Percentiles rank a stretch among this genome's conserved stretches.
phyloP scores from a whole-genome alignment of 2,888 invertebrate genomes.

The Uloborus plumipes region DNA sequence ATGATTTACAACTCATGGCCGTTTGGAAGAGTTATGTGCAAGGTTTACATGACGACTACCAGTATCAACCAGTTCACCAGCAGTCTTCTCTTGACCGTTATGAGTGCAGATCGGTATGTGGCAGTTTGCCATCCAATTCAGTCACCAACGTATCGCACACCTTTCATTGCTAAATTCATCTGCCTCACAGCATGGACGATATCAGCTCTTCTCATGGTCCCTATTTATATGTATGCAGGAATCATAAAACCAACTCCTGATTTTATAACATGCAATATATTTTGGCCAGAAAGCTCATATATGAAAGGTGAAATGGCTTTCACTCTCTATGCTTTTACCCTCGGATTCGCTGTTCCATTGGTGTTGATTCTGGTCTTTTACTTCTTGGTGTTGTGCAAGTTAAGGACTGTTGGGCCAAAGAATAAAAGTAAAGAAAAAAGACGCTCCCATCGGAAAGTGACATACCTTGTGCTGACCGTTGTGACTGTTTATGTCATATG shows the following conservation, averaged over 20 bases:
- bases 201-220: constrained; percentile 88
- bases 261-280: constrained; percentile 65
- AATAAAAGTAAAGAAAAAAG: constrained; percentile 93
- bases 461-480: constrained; percentile 90
- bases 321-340: constrained; percentile 86
- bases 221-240: constrained; percentile 74
- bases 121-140: constrained; percentile 95
- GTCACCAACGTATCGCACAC: constrained; percentile 87
- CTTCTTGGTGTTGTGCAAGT: constrained; percentile 86
- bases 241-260: constrained; percentile 52
- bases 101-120: constrained; percentile 93
- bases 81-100: constrained; percentile 90
- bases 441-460: constrained; percentile 89
- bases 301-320: constrained; percentile 82
- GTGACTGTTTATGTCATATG: constrained; percentile 92
- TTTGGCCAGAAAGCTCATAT: constrained; percentile 66
- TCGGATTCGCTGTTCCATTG: constrained; percentile 89
- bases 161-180: constrained; percentile 85
- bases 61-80: constrained; percentile 94
- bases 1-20: constrained; percentile 87
- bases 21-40: constrained; percentile 89
- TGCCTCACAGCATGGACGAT: constrained; percentile 78
- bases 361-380: constrained; percentile 89
- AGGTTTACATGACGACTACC: constrained; percentile 89
- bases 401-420: constrained; percentile 85